Percentiles rank a stretch among this genome's conserved stretches.
These are phyloP conservation scores for Tolypeutes matacus DNA, from an alignment of 2,797 vertebrate genomes.

Conservation along the genomic window DNA sequence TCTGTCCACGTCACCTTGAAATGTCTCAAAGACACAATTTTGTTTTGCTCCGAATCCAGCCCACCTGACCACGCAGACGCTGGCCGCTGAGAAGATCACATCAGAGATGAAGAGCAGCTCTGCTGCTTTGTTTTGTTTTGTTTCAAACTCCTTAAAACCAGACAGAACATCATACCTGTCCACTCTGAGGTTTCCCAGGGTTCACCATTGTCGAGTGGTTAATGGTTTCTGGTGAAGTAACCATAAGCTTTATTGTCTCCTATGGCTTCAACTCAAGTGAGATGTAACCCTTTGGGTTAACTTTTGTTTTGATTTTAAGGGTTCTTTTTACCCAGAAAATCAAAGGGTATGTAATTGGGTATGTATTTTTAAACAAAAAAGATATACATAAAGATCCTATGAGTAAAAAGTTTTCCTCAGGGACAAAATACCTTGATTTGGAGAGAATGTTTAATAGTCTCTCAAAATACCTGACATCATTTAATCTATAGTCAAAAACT, in stretches of 20 bases:
- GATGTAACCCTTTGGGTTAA: constrained; percentile 63
- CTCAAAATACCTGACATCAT: constrained; percentile 43
- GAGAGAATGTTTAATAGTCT: constrained; percentile 52
- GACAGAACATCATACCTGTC: constrained; percentile 28
- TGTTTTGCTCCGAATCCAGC: not conserved
- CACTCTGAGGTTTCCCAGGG: constrained; percentile 61
- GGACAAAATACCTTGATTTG: constrained; percentile 40
- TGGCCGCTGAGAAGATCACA: not conserved
- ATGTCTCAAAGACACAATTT: not conserved
- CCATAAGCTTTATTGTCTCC: constrained; percentile 63
- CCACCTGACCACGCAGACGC: not conserved
- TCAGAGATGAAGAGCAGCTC: not conserved
- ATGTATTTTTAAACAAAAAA: constrained; percentile 61
- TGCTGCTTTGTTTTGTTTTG: constrained; percentile 65
- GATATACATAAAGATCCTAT: constrained; percentile 54
- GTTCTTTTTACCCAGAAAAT: constrained; percentile 69
- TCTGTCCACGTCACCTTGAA: not conserved
- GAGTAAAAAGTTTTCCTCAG: constrained; percentile 36
- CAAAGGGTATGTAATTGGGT: constrained; percentile 55
- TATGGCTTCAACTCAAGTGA: constrained; percentile 51
- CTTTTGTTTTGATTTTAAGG: constrained; percentile 72
- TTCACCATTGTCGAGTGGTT: constrained; percentile 68
- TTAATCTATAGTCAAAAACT: constrained; percentile 38
- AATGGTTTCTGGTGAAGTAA: constrained; percentile 54
- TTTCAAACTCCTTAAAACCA: constrained; percentile 55